Evolutionary conservation across 2,888 invertebrate genomes (phyloP), one percentile per base, ranked within the genome.

Genomic region (Unio delphinus): DNA sequence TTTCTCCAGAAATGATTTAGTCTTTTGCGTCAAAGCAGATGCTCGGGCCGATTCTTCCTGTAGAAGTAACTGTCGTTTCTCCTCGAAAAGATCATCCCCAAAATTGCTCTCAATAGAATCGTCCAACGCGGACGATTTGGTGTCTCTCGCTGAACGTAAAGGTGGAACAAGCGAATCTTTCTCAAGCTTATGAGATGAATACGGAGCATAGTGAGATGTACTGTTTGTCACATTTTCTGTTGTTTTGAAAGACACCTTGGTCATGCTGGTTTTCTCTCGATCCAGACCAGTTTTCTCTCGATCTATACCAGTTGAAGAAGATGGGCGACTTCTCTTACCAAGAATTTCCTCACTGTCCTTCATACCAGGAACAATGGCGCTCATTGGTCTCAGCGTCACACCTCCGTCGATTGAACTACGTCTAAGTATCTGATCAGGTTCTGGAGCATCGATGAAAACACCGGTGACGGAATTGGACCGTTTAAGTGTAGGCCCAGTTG

Each of bases 381-480:
- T 81, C 7, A 78, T 64, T 7, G 82, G 82, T 55, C 81, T 65
- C 23, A 80, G 63, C 4, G 68, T 70, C 20, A 77, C 64, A 1
- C 76, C 76, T 58, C 69, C 64, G 34, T 80, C 82, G 0, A 78
- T 72, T 11, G 80, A 80, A 64, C 74, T 78, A 55, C 82, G 71
- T 15, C 81, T 69, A 20, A 61, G 64, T 6, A 60, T 71, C 6
- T 66, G 61, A 11, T 70, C 65, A 15, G 68, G 72, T 23, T 70
- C 66, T 15, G 82, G 80, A 2, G 73, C 80, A 61, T 84, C 85
- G 18, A 81, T 83, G 73, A 83, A 84, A 3, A 78, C 80, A 4
- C 83, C 84, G 0, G 81, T 83, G 0, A 86, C 81, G n/a, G 85
- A 86, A 68, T 84, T 83, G 61, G 76, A 83, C 23, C 78, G 67